Evolutionary conservation across 2,888 invertebrate species (phyloP).

Genomic region (Zygogramma bicolorata): DNA sequence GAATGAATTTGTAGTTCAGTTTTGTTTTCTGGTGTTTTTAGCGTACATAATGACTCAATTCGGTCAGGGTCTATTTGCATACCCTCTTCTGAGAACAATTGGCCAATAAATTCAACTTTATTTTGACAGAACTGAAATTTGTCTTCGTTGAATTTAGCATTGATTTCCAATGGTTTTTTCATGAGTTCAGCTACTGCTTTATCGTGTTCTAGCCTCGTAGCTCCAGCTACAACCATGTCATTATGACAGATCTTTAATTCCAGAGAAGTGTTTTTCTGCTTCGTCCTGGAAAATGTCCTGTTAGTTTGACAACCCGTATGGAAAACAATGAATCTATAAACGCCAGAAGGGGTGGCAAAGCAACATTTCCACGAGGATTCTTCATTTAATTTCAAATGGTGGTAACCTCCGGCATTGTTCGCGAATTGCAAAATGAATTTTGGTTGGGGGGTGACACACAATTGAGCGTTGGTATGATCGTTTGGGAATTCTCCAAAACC

Average conservation of each 20-base stretch:
- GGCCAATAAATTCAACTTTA: slow-evolving; percentile 21
- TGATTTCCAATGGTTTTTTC: neutral
- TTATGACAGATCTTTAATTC: slow-evolving; percentile 10
- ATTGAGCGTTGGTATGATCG: slow-evolving; percentile 8
- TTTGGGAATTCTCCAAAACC: slow-evolving; percentile 27
- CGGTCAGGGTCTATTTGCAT: slow-evolving; percentile 13
- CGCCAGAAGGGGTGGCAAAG: neutral
- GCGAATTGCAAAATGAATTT: no score
- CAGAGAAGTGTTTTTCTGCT: neutral
- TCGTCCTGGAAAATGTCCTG: slow-evolving; percentile 19
- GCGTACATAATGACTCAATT: neutral
- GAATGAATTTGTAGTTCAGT: slow-evolving; percentile 8
- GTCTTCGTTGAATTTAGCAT: slow-evolving; percentile 6
- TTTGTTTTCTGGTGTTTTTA: neutral
- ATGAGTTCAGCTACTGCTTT: slow-evolving; percentile 3
- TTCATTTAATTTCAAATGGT: slow-evolving; percentile 1
- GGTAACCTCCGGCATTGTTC: slow-evolving; percentile 15
- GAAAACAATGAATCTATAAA: slow-evolving; percentile 3
- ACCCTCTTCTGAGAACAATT: neutral
- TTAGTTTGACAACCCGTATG: slow-evolving; percentile 16
- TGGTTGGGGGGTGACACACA: no score
- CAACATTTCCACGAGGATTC: neutral
- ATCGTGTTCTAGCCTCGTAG: slow-evolving; percentile 13
- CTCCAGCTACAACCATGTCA: neutral
- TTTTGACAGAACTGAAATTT: slow-evolving; percentile 15